Evolutionary conservation across 2,113 vertebrate genomes (phyloP).

Genomic region (Hyla sarda): DNA sequence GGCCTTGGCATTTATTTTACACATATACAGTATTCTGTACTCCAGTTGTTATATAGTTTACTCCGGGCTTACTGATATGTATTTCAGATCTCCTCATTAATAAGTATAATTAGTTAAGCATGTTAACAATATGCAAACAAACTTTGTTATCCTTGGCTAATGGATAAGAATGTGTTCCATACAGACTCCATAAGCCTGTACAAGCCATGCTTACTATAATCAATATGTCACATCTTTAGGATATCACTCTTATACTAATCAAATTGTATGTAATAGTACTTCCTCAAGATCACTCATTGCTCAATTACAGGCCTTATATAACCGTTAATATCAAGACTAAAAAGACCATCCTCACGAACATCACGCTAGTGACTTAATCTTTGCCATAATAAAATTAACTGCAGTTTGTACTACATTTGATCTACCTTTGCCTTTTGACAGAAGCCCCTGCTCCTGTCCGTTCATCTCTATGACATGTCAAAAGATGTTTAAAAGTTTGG

Average conservation of each 20-base stretch:
- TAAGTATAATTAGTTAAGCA: neutral
- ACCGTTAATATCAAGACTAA: neutral
- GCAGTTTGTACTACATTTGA: neutral
- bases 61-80: too few relatives aligned
- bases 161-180: neutral
- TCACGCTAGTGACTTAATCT: conserved; percentile 19
- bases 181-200: neutral
- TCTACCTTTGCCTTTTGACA: neutral
- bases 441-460: too few relatives aligned
- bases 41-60: neutral
- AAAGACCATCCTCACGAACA: neutral
- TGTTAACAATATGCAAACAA: neutral
- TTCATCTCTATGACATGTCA: too few relatives aligned
- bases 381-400: conserved; percentile 8
- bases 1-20: neutral
- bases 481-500: too few relatives aligned
- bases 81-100: neutral
- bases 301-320: conserved; percentile 14
- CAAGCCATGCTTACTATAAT: neutral
- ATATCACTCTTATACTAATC: neutral
- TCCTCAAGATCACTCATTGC: conserved; percentile 14
- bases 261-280: neutral
- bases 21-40: neutral
- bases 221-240: neutral
- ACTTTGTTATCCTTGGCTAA: neutral